Evolutionary conservation across 2,113 vertebrate genomes (phyloP).

Genomic region (Pithys albifrons): DNA sequence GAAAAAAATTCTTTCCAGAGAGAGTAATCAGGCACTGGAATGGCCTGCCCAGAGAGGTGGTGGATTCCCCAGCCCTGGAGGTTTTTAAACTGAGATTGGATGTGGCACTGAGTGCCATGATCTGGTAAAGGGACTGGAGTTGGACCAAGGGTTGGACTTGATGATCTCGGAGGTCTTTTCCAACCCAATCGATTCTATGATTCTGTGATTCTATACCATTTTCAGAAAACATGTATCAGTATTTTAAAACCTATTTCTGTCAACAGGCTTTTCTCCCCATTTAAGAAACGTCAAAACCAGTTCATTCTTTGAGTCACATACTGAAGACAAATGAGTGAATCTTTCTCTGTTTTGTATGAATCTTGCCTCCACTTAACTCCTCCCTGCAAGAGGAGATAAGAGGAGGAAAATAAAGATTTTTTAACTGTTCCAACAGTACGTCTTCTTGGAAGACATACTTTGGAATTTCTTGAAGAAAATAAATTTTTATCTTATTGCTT

Average conservation of each 20-base stretch:
- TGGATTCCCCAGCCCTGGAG: too few relatives aligned
- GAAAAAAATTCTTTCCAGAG: too few relatives aligned
- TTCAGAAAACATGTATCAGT: background rate
- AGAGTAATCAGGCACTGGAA: too few relatives aligned
- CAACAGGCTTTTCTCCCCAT: background rate
- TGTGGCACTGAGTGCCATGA: too few relatives aligned
- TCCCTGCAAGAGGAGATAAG: background rate
- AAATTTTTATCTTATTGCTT: background rate
- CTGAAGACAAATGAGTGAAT: background rate
- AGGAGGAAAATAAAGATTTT: background rate
- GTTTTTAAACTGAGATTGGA: too few relatives aligned
- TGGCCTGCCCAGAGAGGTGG: too few relatives aligned
- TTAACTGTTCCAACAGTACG: background rate
- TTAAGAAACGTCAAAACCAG: background rate
- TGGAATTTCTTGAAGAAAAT: background rate
- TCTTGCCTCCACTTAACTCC: background rate
- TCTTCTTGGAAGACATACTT: background rate
- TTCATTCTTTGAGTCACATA: background rate
- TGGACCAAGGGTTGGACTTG: too few relatives aligned
- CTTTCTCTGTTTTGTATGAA: background rate
- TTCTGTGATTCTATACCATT: background rate
- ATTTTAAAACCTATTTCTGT: background rate
- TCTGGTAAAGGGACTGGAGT: too few relatives aligned
- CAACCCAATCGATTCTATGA: too few relatives aligned
- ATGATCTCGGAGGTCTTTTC: too few relatives aligned